Base-by-base conservation (phyloP, 2,797 vertebrate genomes). In the Threskiornis aethiopicus region DNA sequence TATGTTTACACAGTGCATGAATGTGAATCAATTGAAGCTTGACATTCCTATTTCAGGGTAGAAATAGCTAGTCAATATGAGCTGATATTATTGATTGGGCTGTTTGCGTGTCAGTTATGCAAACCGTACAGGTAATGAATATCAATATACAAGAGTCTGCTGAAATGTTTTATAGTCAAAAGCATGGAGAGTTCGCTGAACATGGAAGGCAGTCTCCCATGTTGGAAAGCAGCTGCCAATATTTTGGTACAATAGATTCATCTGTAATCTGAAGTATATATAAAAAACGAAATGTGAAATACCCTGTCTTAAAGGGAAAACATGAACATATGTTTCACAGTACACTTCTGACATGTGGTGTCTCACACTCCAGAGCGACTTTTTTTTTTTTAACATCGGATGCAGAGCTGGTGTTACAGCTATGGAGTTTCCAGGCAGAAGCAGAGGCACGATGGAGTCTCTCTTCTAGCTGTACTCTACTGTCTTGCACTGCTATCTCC, bases 241-340 rank as follows among this genome's bases (percentile, higher is more conserved):
- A 94, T 97, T 97, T 96, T 97, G 95, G 92, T 97, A 92, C 90
- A 97, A 97, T 96, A 94, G 61, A 94, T 94, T 97, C 82, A 94
- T 97, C 94, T 96, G 89, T 97, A 96, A 97, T 94, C 93, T 88
- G 78, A 93, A 96, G 59, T 86, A 93, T 91, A 84, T 94, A 52
- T 89, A 87, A 62, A 93, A 92, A 85, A 67, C 1, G 24, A 93
- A 97, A 96, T 95, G 96, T 95, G 94, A 97, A 95, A 94, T 89
- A 90, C 88, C 91, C 72, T 83, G 41, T 89, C 77, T 87, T 65
- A 81, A 84, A 93, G 90, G 87, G 93, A 97, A 97, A 93, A 96
- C 90, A 93, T 17, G 92, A 95, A 33, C 96, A 96, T 96, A 96
- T 93, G 96, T 90, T 93, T 92, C 75, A 65, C 75, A 85, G 92